A percentile compares a stretch with the other conserved stretches of the same genome.
These are phyloP conservation scores for Coregonus suidteri DNA, from an alignment of 2,797 vertebrate genomes.

Conservation along the genomic window DNA sequence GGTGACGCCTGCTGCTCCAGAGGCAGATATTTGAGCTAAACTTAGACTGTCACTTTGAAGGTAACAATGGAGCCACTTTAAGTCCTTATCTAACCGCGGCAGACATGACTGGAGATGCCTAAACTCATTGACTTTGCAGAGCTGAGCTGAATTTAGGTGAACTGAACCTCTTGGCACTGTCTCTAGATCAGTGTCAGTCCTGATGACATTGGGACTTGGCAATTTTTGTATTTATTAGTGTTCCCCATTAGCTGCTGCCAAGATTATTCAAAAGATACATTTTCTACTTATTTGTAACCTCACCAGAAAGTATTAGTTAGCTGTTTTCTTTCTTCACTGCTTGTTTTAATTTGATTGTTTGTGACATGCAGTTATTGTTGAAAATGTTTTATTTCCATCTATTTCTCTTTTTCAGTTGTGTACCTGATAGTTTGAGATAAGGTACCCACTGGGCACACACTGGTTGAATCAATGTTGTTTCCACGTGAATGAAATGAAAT, in stretches of 20 bases:
- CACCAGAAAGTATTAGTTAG: not conserved
- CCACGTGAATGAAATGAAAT: too few species aligned
- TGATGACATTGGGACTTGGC: conserved; percentile 15
- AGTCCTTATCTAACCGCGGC: conserved; percentile 6
- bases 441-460: not conserved
- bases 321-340: not conserved
- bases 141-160: conserved; percentile 19
- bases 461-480: too few species aligned
- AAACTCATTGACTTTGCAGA: conserved; percentile 22
- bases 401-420: too few species aligned
- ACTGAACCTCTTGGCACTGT: conserved; percentile 13
- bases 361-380: too few species aligned
- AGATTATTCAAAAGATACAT: not conserved
- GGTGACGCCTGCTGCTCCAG: not conserved
- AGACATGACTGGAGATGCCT: conserved; percentile 31
- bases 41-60: not conserved
- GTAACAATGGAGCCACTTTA: too few species aligned
- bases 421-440: not conserved
- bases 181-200: conserved; percentile 4
- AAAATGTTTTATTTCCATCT: too few species aligned
- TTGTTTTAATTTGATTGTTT: not conserved
- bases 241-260: too few species aligned
- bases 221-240: not conserved
- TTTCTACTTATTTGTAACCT: not conserved
- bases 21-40: conserved; percentile 14